phyloP scores from a whole-genome alignment of 2,888 invertebrate genomes.

The Hirtodrosophila confusa region DNA sequence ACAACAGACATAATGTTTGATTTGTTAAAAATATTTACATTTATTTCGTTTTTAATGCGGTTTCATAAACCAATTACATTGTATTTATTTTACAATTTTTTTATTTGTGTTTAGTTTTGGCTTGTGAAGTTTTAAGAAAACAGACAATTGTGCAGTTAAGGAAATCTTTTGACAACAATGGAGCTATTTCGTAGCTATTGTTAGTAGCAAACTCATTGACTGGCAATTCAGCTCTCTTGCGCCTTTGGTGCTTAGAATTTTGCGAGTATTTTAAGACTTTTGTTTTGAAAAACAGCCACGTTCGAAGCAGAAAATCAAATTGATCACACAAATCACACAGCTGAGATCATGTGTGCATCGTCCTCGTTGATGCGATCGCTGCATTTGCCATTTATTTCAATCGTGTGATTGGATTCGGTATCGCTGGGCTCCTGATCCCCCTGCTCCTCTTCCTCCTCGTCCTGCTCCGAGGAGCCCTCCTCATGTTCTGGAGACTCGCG shows the following conservation, averaged over 20 bases:
- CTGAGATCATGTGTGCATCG: slow-evolving; percentile 79
- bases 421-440: slow-evolving; percentile 63
- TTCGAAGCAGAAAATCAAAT: neutral
- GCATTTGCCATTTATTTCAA: slow-evolving; percentile 64
- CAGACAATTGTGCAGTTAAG: slow-evolving; percentile 29
- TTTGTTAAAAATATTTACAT: slow-evolving; percentile 71
- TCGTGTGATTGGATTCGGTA: slow-evolving; percentile 67
- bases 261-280: slow-evolving; percentile 25
- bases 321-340: slow-evolving; percentile 73
- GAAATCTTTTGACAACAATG: slow-evolving; percentile 19
- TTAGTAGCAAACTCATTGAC: slow-evolving; percentile 10
- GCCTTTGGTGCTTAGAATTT: slow-evolving; percentile 18
- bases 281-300: slow-evolving; percentile 24
- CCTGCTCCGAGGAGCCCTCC: slow-evolving; percentile 35
- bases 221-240: slow-evolving; percentile 9
- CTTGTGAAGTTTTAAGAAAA: slow-evolving; percentile 26
- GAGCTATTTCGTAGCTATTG: neutral
- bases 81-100: slow-evolving; percentile 60
- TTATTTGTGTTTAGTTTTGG: slow-evolving; percentile 29
- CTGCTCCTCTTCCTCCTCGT: slow-evolving; percentile 42
- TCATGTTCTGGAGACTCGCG: slow-evolving; percentile 75
- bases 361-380: slow-evolving; percentile 69
- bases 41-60: slow-evolving; percentile 63
- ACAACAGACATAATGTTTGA: neutral
- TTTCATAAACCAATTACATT: slow-evolving; percentile 65